Evolutionary conservation across 2,888 invertebrate species (phyloP).

Genomic region (Argyresthia albistria): DNA sequence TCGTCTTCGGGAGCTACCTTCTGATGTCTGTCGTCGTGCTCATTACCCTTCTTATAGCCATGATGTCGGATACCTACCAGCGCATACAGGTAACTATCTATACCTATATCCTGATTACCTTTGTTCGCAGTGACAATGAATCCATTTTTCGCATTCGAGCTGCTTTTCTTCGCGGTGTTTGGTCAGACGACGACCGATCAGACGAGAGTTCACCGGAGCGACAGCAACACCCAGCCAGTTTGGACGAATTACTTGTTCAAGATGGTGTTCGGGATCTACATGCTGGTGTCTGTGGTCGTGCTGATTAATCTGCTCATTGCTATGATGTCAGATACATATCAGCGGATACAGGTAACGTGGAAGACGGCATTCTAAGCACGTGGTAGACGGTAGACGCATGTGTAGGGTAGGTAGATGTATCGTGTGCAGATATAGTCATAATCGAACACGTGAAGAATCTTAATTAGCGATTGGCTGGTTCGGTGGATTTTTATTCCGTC

Average conservation of each 20-base stretch:
- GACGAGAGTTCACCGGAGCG: slow-evolving; percentile 77
- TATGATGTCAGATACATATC: slow-evolving; percentile 99
- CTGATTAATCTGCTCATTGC: slow-evolving; percentile 99
- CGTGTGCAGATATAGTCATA: too few relatives aligned
- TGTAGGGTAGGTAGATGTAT: too few relatives aligned
- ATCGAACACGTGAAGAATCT: too few relatives aligned
- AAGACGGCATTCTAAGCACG: slow-evolving; percentile 2
- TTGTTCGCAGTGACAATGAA: slow-evolving; percentile 90
- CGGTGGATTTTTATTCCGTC: too few relatives aligned
- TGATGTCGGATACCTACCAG: slow-evolving; percentile 99
- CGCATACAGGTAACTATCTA: slow-evolving; percentile 92
- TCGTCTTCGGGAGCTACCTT: slow-evolving; percentile 97
- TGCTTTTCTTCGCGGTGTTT: slow-evolving; percentile 99
- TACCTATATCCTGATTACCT: slow-evolving; percentile 34
- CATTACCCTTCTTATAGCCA: slow-evolving; percentile 99
- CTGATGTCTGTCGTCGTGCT: slow-evolving; percentile 98
- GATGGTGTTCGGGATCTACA: slow-evolving; percentile 93
- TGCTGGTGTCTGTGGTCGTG: slow-evolving; percentile 99
- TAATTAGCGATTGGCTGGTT: too few relatives aligned
- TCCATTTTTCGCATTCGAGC: slow-evolving; percentile 94
- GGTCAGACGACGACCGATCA: slow-evolving; percentile 91
- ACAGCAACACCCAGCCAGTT: slow-evolving; percentile 77
- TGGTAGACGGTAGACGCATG: too few relatives aligned
- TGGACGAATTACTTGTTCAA: slow-evolving; percentile 93
- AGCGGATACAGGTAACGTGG: slow-evolving; percentile 93